Base-by-base conservation (phyloP, 2,113 vertebrate species). In the Callospermophilus lateralis region DNA sequence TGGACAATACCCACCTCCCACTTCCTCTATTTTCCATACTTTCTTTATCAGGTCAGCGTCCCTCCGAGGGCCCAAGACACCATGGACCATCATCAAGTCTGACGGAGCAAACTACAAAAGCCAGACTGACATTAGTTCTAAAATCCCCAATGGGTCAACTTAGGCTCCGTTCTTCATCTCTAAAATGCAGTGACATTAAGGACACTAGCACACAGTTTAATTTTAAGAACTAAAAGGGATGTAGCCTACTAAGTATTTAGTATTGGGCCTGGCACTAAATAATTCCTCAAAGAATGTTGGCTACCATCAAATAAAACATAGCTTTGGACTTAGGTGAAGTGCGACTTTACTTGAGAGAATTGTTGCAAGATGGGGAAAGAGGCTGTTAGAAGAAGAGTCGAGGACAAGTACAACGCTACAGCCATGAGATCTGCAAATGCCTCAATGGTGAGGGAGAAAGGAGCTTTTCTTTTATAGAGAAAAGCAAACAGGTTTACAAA, bases 141-240 rank as follows among this genome's bases (percentile, higher is more conserved):
- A 74, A 79, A 32, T 45, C 67, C 37, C 55, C 10, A 22, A 12
- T 65, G 67, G 55, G 34, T n/a, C 58, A 48, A 24, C 37, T 15
- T 65, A 28, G 67, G 53, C 12, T 55, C 77, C 37, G 32, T 78
- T 45, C n/a, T 90, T 68, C 9, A 7, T 24, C 48, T 53, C 58
- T 77, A 53, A 83, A 61, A 32, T 84, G 9, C 13, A 51, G 30
- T 20, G 74, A 37, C 53, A 73, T 10, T n/a, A 61, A 17, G 39
- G 4, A 67, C 34, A 86, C 16, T 30, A 63, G 39, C 8, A n/a
- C 2, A 19, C 6, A n/a, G 20, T 76, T 81, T 70, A 70, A 77
- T 95, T 85, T 83, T 84, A 79, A 90, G 37, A 90, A 76, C 70
- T 65, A 81, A 72, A 63, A 53, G 24, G 72, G 77, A 84, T 83